Evolutionary conservation across 2,113 vertebrate species (phyloP), one percentile per base, ranked within the genome.

Genomic region (Stigmatopora nigra): DNA sequence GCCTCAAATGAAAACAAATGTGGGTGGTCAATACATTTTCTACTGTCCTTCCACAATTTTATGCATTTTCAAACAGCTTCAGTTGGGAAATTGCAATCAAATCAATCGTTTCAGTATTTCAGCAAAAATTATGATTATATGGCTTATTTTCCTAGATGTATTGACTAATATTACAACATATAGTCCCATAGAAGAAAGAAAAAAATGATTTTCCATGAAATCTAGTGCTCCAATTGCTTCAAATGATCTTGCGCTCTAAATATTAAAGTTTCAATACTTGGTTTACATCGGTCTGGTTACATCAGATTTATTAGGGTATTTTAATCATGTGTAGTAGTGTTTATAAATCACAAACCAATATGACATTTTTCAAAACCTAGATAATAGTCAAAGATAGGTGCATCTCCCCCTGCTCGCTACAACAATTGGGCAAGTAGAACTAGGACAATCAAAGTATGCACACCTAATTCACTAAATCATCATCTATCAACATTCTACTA

Each of bases 401-500:
- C 46, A 12, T 22, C 20, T 11, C 12, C 52, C 4, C 19, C 11
- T 53, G 5, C 19, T 19, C 8, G 51, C 51, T 53, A 31, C 22
- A 16, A 31, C 15, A 31, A 52, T n/a, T 52, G 49, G 49, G n/a
- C n/a, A 56, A 25, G 22, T 56, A 22, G 15, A 38, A 19, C 59
- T 3, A 7, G 7, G 36, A 25, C 36, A 59, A 44, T 61, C 35
- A 36, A 41, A 44, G 48, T 45, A 44, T 46, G 41, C 53, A 61
- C 70, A 67, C 49, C 36, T 59, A 22, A 31, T 55, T 75, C 3
- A 3, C 25, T 53, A 66, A 63, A 69, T 66, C 74, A 72, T 65
- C 78, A 73, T 58, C 76, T n/a, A 74, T 80, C 69, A 71, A 22
- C 78, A 77, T 73, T 77, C 70, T 59, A 62, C 67, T 72, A 70